Conservation (phyloP, 1,140 invertebrate genomes). For the Melipona quadrifasciata region DNA sequence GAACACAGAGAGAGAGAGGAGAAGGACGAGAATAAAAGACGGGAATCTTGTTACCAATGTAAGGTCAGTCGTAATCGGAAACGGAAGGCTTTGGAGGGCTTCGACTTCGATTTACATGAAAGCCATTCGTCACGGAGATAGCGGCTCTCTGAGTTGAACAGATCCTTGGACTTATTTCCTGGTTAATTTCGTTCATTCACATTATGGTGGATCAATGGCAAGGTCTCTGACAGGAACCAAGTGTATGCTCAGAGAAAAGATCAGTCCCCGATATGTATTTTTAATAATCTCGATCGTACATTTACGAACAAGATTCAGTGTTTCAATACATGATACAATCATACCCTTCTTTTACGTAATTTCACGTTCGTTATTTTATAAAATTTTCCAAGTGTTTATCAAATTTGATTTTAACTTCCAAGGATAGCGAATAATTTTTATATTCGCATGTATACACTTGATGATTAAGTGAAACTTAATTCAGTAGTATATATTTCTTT, state of each 20-base stretch:
- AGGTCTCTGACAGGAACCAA: slow-evolving; percentile 14
- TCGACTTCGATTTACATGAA: slow-evolving; percentile 50
- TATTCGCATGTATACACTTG: too few species aligned
- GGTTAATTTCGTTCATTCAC: slow-evolving; percentile 55
- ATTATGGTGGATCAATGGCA: slow-evolving; percentile 50
- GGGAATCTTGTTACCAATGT: not conserved
- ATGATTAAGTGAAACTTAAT: too few species aligned
- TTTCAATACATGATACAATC: not conserved
- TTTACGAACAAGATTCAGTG: too few species aligned
- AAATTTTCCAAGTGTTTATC: not conserved
- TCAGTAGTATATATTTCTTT: too few species aligned
- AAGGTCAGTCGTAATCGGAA: slow-evolving; percentile 44
- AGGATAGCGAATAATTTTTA: too few species aligned
- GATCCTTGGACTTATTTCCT: slow-evolving; percentile 59
- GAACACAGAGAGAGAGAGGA: not conserved
- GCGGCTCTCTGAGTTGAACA: slow-evolving; percentile 36
- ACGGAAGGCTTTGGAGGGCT: slow-evolving; percentile 31
- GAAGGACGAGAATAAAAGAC: not conserved
- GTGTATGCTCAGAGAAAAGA: not conserved
- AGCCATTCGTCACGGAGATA: slow-evolving; percentile 51
- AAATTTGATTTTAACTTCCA: too few species aligned
- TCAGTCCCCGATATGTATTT: not conserved
- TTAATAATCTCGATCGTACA: not conserved
- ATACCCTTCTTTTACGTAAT: not conserved
- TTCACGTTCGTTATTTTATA: not conserved